Evolutionary conservation across 2,113 vertebrate genomes (phyloP).

Genomic region (Stomatorhinus ivindoensis): DNA sequence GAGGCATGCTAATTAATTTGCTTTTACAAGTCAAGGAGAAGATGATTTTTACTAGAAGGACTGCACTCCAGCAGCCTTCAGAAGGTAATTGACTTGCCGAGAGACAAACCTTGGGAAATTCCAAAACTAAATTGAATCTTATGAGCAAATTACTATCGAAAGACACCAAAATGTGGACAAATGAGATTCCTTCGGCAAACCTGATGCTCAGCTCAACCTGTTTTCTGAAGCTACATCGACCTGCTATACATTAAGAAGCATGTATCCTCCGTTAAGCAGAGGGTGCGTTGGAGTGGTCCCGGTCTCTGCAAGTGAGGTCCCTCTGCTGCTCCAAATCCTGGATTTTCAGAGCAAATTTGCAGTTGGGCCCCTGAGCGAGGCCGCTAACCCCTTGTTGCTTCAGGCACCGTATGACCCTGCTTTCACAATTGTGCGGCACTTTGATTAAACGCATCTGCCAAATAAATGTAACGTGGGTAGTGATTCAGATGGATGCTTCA

Average conservation of each 20-base stretch:
- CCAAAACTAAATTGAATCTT: neutral
- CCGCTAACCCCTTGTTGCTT: neutral
- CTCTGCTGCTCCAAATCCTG: neutral
- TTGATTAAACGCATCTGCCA: neutral
- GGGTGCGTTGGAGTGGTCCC: neutral
- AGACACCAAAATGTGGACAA: neutral
- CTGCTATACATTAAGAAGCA: neutral
- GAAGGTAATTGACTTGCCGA: neutral
- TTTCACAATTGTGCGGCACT: neutral
- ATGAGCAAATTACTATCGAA: neutral
- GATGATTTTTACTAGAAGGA: neutral
- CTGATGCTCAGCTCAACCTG: neutral
- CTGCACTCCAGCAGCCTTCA: neutral
- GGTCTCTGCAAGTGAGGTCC: neutral
- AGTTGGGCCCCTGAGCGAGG: neutral
- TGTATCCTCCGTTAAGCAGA: neutral
- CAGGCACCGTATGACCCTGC: neutral
- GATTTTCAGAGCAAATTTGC: neutral
- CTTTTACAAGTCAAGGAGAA: neutral
- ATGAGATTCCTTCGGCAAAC: neutral
- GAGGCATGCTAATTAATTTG: neutral
- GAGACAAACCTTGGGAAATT: neutral
- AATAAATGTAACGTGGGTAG: neutral
- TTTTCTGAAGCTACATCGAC: neutral
- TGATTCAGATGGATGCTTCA: neutral